Percentiles rank a stretch among this genome's conserved stretches.
phyloP scores from a whole-genome alignment of 2,888 invertebrate species.

The Caenorhabditis sp. region DNA sequence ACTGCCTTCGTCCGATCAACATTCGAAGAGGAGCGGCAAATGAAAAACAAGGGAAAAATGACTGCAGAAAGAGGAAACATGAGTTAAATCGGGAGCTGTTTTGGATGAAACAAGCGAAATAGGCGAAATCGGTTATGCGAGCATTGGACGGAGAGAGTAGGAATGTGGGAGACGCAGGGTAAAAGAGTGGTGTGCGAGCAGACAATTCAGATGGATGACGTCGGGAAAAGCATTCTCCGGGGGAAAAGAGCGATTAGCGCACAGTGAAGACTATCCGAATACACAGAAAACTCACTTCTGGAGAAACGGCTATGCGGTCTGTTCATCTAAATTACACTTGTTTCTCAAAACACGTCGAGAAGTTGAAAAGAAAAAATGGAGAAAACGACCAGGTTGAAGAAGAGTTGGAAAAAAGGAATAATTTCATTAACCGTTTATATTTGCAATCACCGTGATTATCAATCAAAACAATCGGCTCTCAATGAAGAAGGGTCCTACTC shows the following conservation, averaged over 20 bases:
- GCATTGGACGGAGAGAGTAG: no score
- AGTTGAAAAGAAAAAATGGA: not conserved
- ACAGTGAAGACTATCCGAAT: no score
- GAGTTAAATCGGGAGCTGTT: no score
- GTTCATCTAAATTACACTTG: no score
- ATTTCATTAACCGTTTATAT: constrained; percentile 15
- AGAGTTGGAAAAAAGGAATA: not conserved
- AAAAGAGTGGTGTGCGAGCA: no score
- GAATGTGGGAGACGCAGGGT: no score
- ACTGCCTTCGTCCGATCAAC: constrained; percentile 29
- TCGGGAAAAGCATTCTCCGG: no score
- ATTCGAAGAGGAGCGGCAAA: constrained; percentile 19
- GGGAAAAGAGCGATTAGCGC: no score
- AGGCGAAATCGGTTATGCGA: no score
- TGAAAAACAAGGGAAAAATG: not conserved
- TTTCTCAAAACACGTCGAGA: no score
- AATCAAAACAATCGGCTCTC: constrained; percentile 5
- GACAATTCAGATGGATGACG: no score
- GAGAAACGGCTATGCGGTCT: not conserved
- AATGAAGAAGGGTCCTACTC: constrained; percentile 7
- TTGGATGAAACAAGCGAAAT: no score
- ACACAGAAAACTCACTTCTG: constrained; percentile 23
- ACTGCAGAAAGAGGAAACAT: not conserved
- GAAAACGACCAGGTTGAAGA: not conserved
- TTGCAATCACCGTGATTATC: constrained; percentile 17